Percentiles rank a stretch among this genome's conserved stretches.
Evolutionary conservation across 2,888 invertebrate species (phyloP).

Genomic region (Drosophila putrida): DNA sequence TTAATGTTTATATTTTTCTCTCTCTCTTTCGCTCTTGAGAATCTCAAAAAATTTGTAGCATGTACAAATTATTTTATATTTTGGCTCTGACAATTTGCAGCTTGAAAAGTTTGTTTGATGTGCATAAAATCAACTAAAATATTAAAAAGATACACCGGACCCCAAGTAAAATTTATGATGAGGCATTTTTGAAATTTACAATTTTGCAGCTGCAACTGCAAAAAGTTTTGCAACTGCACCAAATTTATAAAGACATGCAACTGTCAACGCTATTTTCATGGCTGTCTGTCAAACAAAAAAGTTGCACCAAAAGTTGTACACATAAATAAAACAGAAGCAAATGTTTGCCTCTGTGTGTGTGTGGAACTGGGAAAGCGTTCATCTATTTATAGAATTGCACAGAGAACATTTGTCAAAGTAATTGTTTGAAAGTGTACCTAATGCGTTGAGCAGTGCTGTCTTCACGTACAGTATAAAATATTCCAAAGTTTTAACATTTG

Average conservation of each 20-base stretch:
- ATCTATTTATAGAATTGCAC: slow-evolving; percentile 38
- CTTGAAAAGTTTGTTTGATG: slow-evolving; percentile 43
- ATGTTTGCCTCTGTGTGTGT: slow-evolving; percentile 14
- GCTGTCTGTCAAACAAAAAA: slow-evolving; percentile 51
- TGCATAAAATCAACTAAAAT: slow-evolving; percentile 17
- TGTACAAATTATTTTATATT: slow-evolving; percentile 12
- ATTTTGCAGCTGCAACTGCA: slow-evolving; percentile 57
- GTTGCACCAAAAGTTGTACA: slow-evolving; percentile 32
- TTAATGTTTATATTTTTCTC: not conserved
- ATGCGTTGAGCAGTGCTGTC: slow-evolving; percentile 10
- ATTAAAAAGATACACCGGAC: slow-evolving; percentile 2
- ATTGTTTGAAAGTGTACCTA: slow-evolving; percentile 2
- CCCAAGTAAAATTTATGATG: slow-evolving; percentile 23
- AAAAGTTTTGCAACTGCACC: slow-evolving; percentile 45
- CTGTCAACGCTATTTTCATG: slow-evolving; percentile 60
- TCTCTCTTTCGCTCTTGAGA: not conserved
- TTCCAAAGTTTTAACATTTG: not conserved
- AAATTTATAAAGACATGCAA: slow-evolving; percentile 58
- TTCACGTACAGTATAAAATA: not conserved
- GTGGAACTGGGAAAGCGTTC: slow-evolving; percentile 12
- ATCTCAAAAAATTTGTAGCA: not conserved
- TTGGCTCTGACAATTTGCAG: slow-evolving; percentile 10
- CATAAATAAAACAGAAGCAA: slow-evolving; percentile 12
- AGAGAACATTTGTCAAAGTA: not conserved
- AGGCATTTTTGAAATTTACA: slow-evolving; percentile 31